Evolutionary conservation across 2,113 vertebrate genomes (phyloP).

Genomic region (Formicarius rufipectus): DNA sequence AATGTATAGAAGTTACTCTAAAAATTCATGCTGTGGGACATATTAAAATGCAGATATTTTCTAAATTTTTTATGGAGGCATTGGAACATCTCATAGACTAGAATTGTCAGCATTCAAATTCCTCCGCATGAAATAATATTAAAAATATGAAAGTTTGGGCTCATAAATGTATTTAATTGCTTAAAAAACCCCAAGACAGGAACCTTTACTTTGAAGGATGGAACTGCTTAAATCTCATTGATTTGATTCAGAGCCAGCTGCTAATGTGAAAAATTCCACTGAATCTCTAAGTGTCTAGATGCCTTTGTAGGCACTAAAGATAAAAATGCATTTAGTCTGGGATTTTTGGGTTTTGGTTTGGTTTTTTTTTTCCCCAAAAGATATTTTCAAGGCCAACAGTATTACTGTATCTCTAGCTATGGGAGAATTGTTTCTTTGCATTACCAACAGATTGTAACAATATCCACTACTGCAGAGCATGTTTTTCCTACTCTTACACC

Average conservation of each 20-base stretch:
- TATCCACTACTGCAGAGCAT: accelerated
- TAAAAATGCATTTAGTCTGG: not conserved
- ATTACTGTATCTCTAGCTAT: not conserved
- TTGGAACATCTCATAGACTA: not conserved
- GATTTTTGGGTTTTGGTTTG: not conserved
- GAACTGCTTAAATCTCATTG: not conserved
- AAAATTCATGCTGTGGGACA: not conserved
- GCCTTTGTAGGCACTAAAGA: not conserved
- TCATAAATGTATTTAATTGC: not conserved
- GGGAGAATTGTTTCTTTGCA: not conserved
- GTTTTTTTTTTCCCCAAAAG: not conserved
- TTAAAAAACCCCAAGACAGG: not conserved
- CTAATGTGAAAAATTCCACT: conserved; percentile 4
- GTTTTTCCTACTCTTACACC: not conserved
- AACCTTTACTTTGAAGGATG: not conserved
- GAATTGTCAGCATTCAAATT: not conserved
- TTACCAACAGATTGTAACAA: not conserved
- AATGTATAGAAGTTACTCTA: not conserved
- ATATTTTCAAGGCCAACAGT: not conserved
- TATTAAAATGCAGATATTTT: not conserved
- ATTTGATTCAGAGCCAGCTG: not conserved
- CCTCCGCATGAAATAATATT: not conserved
- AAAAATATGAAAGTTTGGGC: not conserved
- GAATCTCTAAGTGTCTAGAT: not conserved
- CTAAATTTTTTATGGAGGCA: not conserved